A percentile compares a stretch with the other conserved stretches of the same genome.
Evolutionary conservation across 2,797 vertebrate genomes (phyloP).

Genomic region (Balearica regulorum): DNA sequence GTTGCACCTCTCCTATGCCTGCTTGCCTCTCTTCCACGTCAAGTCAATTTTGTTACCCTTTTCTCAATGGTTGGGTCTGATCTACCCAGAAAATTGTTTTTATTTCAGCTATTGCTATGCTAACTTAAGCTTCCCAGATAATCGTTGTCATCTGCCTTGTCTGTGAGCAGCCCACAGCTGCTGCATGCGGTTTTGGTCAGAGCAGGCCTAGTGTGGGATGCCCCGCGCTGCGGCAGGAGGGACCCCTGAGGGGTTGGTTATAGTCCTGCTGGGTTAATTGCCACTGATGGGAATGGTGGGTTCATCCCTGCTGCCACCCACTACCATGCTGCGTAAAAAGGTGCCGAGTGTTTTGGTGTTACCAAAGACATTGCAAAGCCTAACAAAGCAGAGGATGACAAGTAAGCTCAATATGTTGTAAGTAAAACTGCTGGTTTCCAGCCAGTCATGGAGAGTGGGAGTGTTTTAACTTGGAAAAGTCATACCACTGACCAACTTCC

Average conservation of each 20-base stretch:
- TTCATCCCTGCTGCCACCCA: background rate
- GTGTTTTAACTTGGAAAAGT: background rate
- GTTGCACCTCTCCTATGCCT: background rate
- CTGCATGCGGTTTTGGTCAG: accelerated
- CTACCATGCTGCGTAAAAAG: accelerated
- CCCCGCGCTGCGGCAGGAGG: accelerated
- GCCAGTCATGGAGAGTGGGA: background rate
- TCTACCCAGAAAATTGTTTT: background rate
- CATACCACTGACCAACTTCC: background rate
- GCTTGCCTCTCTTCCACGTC: background rate
- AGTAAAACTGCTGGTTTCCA: background rate
- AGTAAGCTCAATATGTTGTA: background rate
- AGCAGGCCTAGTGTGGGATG: background rate
- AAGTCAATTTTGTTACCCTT: background rate
- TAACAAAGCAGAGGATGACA: background rate
- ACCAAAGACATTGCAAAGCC: background rate
- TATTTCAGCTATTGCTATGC: background rate
- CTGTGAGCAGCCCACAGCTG: background rate
- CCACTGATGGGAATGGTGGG: background rate
- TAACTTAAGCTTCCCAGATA: background rate
- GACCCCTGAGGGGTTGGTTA: accelerated
- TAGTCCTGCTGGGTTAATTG: background rate
- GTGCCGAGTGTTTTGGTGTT: background rate
- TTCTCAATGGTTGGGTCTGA: background rate
- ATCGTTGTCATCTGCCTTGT: background rate